Conservation (phyloP, 2,113 vertebrate species). For the Pampusana beccarii region DNA sequence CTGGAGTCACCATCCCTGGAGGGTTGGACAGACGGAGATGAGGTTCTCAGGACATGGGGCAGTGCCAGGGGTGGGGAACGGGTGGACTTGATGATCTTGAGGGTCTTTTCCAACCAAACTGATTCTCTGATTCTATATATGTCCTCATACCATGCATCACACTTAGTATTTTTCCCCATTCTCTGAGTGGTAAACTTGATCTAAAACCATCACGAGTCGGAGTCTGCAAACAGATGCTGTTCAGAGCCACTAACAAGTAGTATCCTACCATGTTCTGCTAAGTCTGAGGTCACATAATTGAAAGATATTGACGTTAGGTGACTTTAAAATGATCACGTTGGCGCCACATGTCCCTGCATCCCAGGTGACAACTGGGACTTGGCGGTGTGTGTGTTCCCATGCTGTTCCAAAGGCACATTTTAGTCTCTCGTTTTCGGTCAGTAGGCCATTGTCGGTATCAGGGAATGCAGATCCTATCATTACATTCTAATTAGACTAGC, state of each 20-base stretch:
- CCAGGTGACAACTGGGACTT: neutral
- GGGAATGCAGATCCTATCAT: neutral
- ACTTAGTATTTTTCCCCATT: neutral
- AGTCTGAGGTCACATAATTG: neutral
- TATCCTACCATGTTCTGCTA: neutral
- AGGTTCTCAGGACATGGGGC: no score
- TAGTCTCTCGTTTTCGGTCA: neutral
- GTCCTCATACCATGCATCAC: neutral
- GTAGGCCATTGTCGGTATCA: neutral
- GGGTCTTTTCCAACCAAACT: no score
- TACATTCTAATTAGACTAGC: neutral
- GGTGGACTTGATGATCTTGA: no score
- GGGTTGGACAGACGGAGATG: no score
- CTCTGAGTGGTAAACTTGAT: neutral
- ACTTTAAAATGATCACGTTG: neutral
- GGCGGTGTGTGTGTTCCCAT: rapidly evolving
- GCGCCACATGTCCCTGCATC: neutral
- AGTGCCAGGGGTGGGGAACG: no score
- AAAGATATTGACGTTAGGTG: neutral
- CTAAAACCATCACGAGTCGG: neutral
- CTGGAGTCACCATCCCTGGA: no score
- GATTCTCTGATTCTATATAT: no score
- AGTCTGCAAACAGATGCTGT: neutral
- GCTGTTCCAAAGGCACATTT: neutral
- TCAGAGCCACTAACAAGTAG: neutral